A percentile compares a stretch with the other conserved stretches of the same genome.
Conservation (phyloP, 2,113 vertebrate genomes). For the Psittacus erithacus region DNA sequence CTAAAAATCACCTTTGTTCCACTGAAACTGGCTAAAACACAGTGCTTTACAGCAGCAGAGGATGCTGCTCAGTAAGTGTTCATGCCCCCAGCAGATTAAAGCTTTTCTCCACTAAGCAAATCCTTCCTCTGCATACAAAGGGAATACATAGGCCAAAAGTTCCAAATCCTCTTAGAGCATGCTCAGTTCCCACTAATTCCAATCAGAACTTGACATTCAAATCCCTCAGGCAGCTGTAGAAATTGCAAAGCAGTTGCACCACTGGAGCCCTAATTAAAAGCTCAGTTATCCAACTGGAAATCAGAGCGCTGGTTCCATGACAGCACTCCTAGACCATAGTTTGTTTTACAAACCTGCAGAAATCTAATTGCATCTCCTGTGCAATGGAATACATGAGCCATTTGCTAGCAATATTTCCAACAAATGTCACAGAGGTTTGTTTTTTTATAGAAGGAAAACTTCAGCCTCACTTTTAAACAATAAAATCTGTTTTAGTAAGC, state of each 20-base stretch:
- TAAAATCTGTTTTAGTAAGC: constrained; percentile 36
- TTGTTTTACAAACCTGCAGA: constrained; percentile 42
- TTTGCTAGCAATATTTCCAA: constrained; percentile 43
- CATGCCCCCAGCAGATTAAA: background rate
- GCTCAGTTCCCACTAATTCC: background rate
- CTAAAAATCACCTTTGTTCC: background rate
- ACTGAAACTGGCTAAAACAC: background rate
- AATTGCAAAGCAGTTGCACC: background rate
- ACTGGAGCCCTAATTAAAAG: constrained; percentile 27
- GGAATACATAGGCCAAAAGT: background rate
- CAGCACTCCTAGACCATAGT: constrained; percentile 13
- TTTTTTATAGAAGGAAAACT: constrained; percentile 48
- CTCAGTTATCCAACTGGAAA: constrained; percentile 25
- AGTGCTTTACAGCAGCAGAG: background rate
- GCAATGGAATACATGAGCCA: constrained; percentile 62
- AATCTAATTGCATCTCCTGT: constrained; percentile 38
- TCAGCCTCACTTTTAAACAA: constrained; percentile 36
- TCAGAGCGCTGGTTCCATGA: constrained; percentile 14
- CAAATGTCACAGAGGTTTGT: constrained; percentile 54
- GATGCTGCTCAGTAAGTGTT: background rate
- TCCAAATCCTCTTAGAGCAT: background rate
- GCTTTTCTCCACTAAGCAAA: background rate
- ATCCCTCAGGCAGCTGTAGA: background rate
- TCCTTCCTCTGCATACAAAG: background rate
- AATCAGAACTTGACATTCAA: constrained; percentile 6